Evolutionary conservation across 2,888 invertebrate species (phyloP).

Genomic region (Tetramorium bicarinatum): DNA sequence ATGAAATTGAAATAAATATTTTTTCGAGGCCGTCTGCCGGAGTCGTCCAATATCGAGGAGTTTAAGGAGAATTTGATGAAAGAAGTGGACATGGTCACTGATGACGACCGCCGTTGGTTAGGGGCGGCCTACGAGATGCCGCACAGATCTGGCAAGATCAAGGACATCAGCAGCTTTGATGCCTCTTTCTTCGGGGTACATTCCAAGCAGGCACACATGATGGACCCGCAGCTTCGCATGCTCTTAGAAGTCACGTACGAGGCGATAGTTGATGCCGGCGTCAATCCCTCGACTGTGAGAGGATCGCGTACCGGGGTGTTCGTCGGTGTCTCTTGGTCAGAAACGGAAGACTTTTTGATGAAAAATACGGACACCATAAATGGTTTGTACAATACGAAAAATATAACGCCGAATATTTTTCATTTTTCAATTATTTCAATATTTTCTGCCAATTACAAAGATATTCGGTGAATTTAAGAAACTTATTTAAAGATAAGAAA

Average conservation of each 20-base stretch:
- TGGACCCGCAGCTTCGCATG: slow-evolving; percentile 97
- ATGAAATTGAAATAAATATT: background rate
- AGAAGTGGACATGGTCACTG: slow-evolving; percentile 97
- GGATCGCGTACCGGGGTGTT: slow-evolving; percentile 98
- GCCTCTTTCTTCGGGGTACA: slow-evolving; percentile 96
- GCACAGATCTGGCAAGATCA: slow-evolving; percentile 93
- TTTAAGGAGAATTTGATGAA: slow-evolving; percentile 96
- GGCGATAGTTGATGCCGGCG: slow-evolving; percentile 95
- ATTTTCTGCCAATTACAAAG: background rate
- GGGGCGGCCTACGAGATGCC: slow-evolving; percentile 93
- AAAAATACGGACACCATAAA: slow-evolving; percentile 94
- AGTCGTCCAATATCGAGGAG: slow-evolving; percentile 96
- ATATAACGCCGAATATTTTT: background rate
- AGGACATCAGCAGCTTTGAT: slow-evolving; percentile 93
- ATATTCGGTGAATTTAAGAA: background rate
- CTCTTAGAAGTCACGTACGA: slow-evolving; percentile 97
- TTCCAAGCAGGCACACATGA: slow-evolving; percentile 95
- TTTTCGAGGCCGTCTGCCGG: slow-evolving; percentile 92
- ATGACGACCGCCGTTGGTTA: slow-evolving; percentile 96
- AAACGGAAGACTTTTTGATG: slow-evolving; percentile 96
- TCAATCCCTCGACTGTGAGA: slow-evolving; percentile 93
- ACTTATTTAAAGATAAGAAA: background rate
- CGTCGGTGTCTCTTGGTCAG: slow-evolving; percentile 96
- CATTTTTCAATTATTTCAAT: background rate
- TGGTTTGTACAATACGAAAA: slow-evolving; percentile 85